Base-by-base conservation (phyloP, 2,888 invertebrate genomes). In the Ophioninae sp. region DNA sequence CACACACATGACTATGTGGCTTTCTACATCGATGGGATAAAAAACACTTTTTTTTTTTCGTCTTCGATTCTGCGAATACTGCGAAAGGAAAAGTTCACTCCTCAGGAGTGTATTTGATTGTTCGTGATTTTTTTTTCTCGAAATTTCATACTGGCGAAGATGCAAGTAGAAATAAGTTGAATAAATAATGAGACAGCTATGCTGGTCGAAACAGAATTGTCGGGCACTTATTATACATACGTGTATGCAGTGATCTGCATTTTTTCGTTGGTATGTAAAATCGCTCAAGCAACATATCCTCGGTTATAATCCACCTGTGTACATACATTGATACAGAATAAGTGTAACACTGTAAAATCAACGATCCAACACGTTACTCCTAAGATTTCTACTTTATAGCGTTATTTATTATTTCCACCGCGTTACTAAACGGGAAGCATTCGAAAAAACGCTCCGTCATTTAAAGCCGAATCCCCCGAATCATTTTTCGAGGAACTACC, bases 271-370 rank as follows among this genome's bases (percentile, higher is more conserved):
- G 72, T 79, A 75, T 80, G 68, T 90, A 90, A 90, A 91, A 91
- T 91, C 91, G 88, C 89, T 90, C 90, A 88, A 87, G 90, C 91
- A 91, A 91, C 91, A 91, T 91, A 91, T 91, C 87, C 90, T 88
- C 89, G 88, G 87, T 89, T 89, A 88, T 90, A 87, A 86, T 87
- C 85, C 87, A 86, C 81, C 68, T 69, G 77, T 82, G 82, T 85
- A 79, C 82, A 84, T 75, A 78, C 81, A 72, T 51, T 30, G 30
- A 30, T 30, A 30, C 30, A 30, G 30, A 30, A 30, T 1, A 30
- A 30, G 30, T 30, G 30, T 30, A 30, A 30, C 30, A 30, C 30
- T 30, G 30, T 30, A 30, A 30, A 30, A 30, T 30, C 30, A 30
- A 30, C 30, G 30, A 3, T 30, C 3, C 30, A 30, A 3, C 30